A percentile compares a stretch with the other conserved stretches of the same genome.
Conservation (phyloP, 2,113 vertebrate species). For the Dunckerocampus dactyliophorus region DNA sequence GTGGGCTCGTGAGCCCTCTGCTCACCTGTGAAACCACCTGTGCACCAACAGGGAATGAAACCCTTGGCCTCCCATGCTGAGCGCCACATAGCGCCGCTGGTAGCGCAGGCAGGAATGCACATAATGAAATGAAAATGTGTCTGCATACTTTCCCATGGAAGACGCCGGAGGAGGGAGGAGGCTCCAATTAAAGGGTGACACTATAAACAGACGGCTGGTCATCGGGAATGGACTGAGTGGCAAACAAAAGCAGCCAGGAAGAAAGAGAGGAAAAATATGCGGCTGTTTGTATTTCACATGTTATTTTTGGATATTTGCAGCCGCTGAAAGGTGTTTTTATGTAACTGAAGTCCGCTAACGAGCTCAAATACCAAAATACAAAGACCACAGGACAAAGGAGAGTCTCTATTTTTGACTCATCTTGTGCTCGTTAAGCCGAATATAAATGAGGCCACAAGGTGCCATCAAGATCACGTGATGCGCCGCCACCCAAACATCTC, state of each 20-base stretch:
- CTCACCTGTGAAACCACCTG: no score
- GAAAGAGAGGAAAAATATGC: conserved; percentile 8
- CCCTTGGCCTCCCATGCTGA: neutral
- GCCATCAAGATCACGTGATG: neutral
- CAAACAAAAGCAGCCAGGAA: conserved; percentile 24
- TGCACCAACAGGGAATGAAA: neutral
- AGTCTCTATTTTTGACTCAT: conserved; percentile 9
- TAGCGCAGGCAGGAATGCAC: neutral
- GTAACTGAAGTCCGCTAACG: conserved; percentile 31
- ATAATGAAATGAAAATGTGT: conserved; percentile 65
- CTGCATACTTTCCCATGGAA: conserved; percentile 65
- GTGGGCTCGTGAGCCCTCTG: no score
- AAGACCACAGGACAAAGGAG: conserved; percentile 3
- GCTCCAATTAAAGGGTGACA: conserved; percentile 58
- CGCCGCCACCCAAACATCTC: neutral
- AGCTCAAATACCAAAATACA: conserved; percentile 40
- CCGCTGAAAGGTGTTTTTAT: conserved; percentile 30
- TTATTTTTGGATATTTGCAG: conserved; percentile 46
- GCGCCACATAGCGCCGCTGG: neutral
- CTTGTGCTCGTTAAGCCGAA: conserved; percentile 1
- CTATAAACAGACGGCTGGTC: conserved; percentile 36
- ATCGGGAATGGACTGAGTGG: conserved; percentile 28
- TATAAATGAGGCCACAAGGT: neutral
- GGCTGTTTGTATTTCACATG: conserved; percentile 19
- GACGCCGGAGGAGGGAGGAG: conserved; percentile 21